Percentiles rank a stretch among this genome's conserved stretches.
These are phyloP conservation scores for Atta cephalotes DNA, from an alignment of 1,140 invertebrate genomes.

Conservation along the genomic window DNA sequence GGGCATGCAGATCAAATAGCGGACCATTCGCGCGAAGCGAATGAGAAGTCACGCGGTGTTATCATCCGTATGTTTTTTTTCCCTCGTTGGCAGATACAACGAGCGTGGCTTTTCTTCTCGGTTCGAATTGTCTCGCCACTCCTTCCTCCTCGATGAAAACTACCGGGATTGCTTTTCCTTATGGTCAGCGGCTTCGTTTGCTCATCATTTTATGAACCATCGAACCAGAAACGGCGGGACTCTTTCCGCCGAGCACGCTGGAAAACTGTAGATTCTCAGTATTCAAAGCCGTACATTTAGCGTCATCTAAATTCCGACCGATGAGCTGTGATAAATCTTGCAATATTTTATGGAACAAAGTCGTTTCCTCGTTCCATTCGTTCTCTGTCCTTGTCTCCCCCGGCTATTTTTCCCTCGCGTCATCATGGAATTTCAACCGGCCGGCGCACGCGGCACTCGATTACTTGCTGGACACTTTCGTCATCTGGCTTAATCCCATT, in stretches of 20 bases:
- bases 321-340: slow-evolving; percentile 20
- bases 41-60: slow-evolving; percentile 50
- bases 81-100: neutral
- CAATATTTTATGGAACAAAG: slow-evolving; percentile 13
- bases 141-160: neutral
- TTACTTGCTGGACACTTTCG: slow-evolving; percentile 69
- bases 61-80: slow-evolving; percentile 39
- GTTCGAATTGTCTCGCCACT: neutral
- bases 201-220: slow-evolving; percentile 48
- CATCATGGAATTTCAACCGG: slow-evolving; percentile 75
- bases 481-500: slow-evolving; percentile 74
- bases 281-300: neutral
- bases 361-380: neutral
- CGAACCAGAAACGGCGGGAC: slow-evolving; percentile 26
- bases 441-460: slow-evolving; percentile 59
- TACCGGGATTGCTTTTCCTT: slow-evolving; percentile 44
- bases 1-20: slow-evolving; percentile 52
- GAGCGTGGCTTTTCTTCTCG: neutral
- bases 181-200: slow-evolving; percentile 56
- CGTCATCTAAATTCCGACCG: slow-evolving; percentile 42
- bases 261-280: slow-evolving; percentile 67
- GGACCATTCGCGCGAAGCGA: slow-evolving; percentile 22
- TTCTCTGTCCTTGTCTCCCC: neutral
- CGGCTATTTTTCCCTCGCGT: slow-evolving; percentile 70
- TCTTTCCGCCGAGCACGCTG: slow-evolving; percentile 24